Evolutionary conservation across 2,797 vertebrate genomes (phyloP).

Genomic region (Phrynocephalus vlangalii): DNA sequence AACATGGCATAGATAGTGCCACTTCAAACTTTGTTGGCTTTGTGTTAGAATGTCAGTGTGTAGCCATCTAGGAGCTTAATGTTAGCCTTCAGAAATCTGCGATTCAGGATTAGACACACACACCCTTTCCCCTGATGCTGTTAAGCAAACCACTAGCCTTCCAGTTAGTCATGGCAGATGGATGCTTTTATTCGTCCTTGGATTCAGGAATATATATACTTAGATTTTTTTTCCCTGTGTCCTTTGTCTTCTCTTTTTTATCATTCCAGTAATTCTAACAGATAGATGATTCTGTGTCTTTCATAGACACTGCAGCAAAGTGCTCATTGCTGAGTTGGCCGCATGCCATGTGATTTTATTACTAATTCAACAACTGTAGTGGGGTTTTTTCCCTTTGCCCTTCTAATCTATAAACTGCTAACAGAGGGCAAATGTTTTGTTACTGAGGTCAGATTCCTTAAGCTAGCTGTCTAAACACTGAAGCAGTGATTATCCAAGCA

Average conservation of each 20-base stretch:
- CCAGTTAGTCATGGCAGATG: constrained; percentile 5
- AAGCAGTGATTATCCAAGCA: constrained; percentile 41
- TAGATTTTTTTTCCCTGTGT: constrained; percentile 39
- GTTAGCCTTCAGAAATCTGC: background rate
- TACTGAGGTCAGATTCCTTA: constrained; percentile 59
- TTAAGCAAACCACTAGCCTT: background rate
- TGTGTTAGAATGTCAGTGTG: background rate
- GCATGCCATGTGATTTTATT: constrained; percentile 42
- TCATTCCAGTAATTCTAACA: constrained; percentile 45
- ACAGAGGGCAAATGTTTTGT: constrained; percentile 56
- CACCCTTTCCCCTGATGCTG: background rate
- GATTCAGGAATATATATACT: constrained; percentile 34
- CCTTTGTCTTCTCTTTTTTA: constrained; percentile 46
- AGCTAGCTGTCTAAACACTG: constrained; percentile 45
- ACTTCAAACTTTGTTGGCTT: background rate
- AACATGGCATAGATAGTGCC: background rate
- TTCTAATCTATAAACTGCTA: constrained; percentile 48
- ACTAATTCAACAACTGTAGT: constrained; percentile 45
- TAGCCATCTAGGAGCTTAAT: background rate
- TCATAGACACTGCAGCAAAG: constrained; percentile 7
- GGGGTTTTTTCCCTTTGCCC: constrained; percentile 13
- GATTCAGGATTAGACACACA: constrained; percentile 19
- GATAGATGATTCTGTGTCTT: constrained; percentile 48
- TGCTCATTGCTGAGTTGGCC: constrained; percentile 42
- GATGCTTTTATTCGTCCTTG: constrained; percentile 43